Evolutionary conservation across 2,797 vertebrate genomes (phyloP).

Genomic region (Heliangelus exortis): DNA sequence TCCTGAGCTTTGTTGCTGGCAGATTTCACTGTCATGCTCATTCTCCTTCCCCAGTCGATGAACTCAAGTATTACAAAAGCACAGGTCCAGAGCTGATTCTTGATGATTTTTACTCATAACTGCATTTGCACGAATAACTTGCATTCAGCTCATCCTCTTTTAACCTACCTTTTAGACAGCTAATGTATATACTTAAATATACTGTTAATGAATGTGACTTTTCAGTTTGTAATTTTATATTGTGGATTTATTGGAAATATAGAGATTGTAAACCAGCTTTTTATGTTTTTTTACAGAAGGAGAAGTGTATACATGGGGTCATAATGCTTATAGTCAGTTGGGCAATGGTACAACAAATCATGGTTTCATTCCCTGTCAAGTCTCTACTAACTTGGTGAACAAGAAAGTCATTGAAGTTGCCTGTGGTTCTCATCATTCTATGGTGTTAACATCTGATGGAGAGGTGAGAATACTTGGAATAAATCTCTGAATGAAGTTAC

Average conservation of each 20-base stretch:
- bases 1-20: not conserved
- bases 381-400: constrained; percentile 93
- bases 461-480: constrained; percentile 82
- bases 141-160: not conserved
- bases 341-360: constrained; percentile 96
- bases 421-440: constrained; percentile 97
- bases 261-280: not conserved
- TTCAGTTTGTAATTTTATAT: not conserved
- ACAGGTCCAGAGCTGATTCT: not conserved
- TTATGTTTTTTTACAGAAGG: constrained; percentile 84
- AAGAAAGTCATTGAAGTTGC: constrained; percentile 94
- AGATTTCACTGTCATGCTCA: not conserved
- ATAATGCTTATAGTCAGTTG: constrained; percentile 96
- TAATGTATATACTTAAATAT: not conserved
- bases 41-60: not conserved
- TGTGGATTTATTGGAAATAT: not conserved
- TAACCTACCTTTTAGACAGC: not conserved
- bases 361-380: constrained; percentile 88
- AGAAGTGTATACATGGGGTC: constrained; percentile 97
- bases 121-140: not conserved
- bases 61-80: not conserved
- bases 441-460: constrained; percentile 93
- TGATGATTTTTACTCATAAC: not conserved
- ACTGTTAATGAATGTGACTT: not conserved
- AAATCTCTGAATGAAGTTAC: not conserved